Base-by-base conservation (phyloP, 2,888 invertebrate genomes). In the Congeria kusceri region DNA sequence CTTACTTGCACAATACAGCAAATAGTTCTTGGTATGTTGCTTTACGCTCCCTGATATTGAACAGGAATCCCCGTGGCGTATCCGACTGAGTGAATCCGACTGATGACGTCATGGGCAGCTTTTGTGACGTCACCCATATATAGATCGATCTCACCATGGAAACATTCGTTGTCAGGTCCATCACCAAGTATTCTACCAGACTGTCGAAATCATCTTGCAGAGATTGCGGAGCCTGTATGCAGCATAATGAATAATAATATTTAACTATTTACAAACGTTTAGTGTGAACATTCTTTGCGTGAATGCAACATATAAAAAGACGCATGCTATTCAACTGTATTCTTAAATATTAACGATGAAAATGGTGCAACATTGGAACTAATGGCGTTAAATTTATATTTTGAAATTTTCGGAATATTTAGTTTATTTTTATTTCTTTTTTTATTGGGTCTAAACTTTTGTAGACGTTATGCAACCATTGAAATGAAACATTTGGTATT, bases 1-100 rank as follows among this genome's bases (percentile, higher is more conserved):
- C 44, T 20, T 83, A 86, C 87, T 85, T 86, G 81, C 86, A 86
- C 53, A 87, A 46, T 4, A 68, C 57, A 7, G 85, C 82, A 64
- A 86, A 83, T 23, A 87, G 59, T 57, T 84, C 77, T 0, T 85
- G 67, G 49, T 83, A 87, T 0, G 81, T 78, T 0, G 85, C 77
- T 53, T 64, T 70, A n/a, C 68, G 64, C 49, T 86, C 71, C 29
- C 81, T 59, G 18, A 87, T 84, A 18, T 75, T 74, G 29, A 77
- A 77, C 3, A 87, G 77, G 39, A 84, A 83, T 11, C 84, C 85
- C 4, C 70, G 58, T 5, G 87, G 87, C 28, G 83, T 84, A 39
- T 85, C 77, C 9, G 70, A 49, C 29, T 68, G 66, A 15, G 83
- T 64, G 56, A 82, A 75, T 25, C 75, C 71, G 11, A 68, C 68